Conservation (phyloP, 2,888 invertebrate species). For the Timema podura region DNA sequence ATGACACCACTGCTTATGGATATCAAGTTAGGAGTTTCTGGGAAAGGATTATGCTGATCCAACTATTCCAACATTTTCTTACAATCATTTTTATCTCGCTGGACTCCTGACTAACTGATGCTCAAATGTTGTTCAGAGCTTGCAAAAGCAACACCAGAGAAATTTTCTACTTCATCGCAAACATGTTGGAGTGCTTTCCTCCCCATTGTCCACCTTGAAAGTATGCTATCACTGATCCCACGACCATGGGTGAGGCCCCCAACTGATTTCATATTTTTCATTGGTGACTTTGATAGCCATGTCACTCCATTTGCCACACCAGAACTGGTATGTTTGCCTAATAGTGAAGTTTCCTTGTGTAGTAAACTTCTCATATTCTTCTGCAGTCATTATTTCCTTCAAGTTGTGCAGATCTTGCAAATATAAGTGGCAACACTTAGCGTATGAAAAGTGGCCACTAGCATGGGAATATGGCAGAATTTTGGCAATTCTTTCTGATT, state of each 20-base stretch:
- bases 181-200: not conserved
- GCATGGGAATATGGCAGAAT: constrained; percentile 29
- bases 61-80: no score
- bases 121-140: no score
- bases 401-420: constrained; percentile 30
- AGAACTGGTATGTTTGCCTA: constrained; percentile 17
- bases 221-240: constrained; percentile 1
- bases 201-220: not conserved
- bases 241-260: constrained; percentile 5
- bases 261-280: constrained; percentile 18
- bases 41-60: not conserved
- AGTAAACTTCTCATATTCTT: constrained; percentile 17
- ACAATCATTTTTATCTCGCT: no score
- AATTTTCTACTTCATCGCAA: no score
- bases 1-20: no score
- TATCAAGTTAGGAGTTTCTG: no score
- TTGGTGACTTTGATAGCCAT: constrained; percentile 19
- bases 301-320: constrained; percentile 18
- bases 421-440: constrained; percentile 30
- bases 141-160: not conserved
- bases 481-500: constrained; percentile 21
- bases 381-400: constrained; percentile 17
- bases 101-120: no score
- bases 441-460: constrained; percentile 32
- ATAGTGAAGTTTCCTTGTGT: constrained; percentile 15